Evolutionary conservation across 2,888 invertebrate species (phyloP).

Genomic region (Ochlodes sylvanus): DNA sequence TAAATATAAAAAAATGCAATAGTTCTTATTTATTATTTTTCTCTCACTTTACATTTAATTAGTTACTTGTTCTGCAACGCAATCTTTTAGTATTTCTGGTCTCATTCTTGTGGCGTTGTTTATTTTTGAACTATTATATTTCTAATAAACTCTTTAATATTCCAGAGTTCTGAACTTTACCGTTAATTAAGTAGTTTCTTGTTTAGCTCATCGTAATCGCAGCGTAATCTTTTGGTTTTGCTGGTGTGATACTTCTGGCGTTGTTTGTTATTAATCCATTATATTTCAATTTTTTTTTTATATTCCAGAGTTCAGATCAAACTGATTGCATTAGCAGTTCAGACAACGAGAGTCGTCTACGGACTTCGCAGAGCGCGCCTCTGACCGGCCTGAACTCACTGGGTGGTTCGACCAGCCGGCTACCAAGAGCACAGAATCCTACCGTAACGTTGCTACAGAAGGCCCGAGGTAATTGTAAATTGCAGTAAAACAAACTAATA

Average conservation of each 20-base stretch:
- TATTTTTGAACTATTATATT: background rate
- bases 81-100: too few species aligned
- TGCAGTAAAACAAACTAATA: too few species aligned
- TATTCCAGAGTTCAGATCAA: conserved; percentile 54
- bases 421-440: conserved; percentile 94
- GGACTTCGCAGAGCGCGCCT: conserved; percentile 87
- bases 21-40: too few species aligned
- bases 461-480: conserved; percentile 89
- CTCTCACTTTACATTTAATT: too few species aligned
- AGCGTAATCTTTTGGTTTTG: too few species aligned
- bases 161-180: conserved; percentile 47
- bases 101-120: too few species aligned
- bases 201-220: too few species aligned
- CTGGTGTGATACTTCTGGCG: too few species aligned
- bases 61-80: too few species aligned
- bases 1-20: too few species aligned
- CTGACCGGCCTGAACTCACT: conserved; percentile 82
- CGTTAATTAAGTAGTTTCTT: too few species aligned
- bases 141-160: background rate
- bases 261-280: too few species aligned
- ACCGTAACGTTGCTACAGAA: conserved; percentile 95
- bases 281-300: background rate
- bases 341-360: conserved; percentile 74
- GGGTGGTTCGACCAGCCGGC: conserved; percentile 79
- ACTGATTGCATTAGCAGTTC: conserved; percentile 79